Percentiles rank a stretch among this genome's conserved stretches.
phyloP scores from a whole-genome alignment of 2,888 invertebrate species.

The Brenthis ino region DNA sequence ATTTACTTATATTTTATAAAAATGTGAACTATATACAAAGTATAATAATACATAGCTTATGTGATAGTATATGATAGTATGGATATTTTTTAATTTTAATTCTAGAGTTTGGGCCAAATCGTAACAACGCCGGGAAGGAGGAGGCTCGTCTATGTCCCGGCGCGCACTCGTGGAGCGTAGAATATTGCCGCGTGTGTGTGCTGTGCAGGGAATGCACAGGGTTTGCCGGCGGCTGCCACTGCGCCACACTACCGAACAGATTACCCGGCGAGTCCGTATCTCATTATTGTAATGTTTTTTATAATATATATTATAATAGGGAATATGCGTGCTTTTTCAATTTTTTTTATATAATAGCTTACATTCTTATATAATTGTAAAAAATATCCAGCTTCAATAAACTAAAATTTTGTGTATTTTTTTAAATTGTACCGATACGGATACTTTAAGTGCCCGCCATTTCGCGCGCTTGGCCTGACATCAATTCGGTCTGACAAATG shows the following conservation, averaged over 20 bases:
- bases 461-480: no score
- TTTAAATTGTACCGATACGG: no score
- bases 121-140: constrained; percentile 52
- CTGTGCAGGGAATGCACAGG: constrained; percentile 97
- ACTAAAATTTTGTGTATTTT: no score
- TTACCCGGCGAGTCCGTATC: constrained; percentile 92
- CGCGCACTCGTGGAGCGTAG: constrained; percentile 89
- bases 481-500: no score
- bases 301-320: no score
- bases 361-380: no score
- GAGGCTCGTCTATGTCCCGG: constrained; percentile 81
- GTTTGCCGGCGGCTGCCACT: constrained; percentile 92
- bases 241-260: constrained; percentile 88
- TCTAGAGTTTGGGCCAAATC: constrained; percentile 44
- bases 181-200: constrained; percentile 94
- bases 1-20: neutral
- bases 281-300: neutral
- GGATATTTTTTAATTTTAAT: neutral
- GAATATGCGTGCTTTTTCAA: no score
- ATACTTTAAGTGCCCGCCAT: no score
- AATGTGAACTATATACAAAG: neutral
- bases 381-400: no score
- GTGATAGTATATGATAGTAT: no score
- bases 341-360: no score
- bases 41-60: no score